Percentiles rank a stretch among this genome's conserved stretches.
These are phyloP conservation scores for Eristalis intricaria DNA, from an alignment of 2,888 invertebrate genomes.

Conservation along the genomic window DNA sequence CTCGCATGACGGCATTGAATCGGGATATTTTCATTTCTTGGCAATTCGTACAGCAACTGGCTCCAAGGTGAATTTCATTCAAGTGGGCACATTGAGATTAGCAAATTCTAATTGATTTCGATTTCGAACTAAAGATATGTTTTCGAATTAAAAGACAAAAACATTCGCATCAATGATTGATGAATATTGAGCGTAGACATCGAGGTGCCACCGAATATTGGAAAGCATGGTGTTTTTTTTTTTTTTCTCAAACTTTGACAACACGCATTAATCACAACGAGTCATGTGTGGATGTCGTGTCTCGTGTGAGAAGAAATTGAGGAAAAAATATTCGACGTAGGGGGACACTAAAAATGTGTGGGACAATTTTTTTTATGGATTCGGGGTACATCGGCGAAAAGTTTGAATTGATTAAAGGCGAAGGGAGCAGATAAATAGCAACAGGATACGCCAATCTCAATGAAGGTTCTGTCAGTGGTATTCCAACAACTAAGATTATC, in stretches of 20 bases:
- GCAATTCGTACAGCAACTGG: not conserved
- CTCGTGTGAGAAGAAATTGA: not conserved
- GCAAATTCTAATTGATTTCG: not conserved
- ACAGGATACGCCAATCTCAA: not conserved
- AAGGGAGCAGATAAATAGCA: not conserved
- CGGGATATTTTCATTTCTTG: not conserved
- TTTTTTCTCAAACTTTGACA: not conserved
- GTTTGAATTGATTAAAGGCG: not conserved
- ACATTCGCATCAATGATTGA: not conserved
- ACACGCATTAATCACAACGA: not conserved
- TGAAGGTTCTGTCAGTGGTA: not conserved
- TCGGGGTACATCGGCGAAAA: not conserved
- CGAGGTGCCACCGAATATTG: not conserved
- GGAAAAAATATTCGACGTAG: not conserved
- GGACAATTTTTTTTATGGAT: not conserved
- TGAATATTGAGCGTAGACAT: not conserved
- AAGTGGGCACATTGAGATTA: not conserved
- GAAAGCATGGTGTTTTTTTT: not conserved
- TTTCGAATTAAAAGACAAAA: not conserved
- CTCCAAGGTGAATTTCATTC: not conserved
- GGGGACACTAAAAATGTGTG: not conserved
- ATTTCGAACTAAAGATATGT: not conserved
- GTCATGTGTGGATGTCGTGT: not conserved
- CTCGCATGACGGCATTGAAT: not conserved
- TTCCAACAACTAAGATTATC: not conserved